Conservation (phyloP, 1,140 invertebrate species). For the Stegodyphus mimosarum region DNA sequence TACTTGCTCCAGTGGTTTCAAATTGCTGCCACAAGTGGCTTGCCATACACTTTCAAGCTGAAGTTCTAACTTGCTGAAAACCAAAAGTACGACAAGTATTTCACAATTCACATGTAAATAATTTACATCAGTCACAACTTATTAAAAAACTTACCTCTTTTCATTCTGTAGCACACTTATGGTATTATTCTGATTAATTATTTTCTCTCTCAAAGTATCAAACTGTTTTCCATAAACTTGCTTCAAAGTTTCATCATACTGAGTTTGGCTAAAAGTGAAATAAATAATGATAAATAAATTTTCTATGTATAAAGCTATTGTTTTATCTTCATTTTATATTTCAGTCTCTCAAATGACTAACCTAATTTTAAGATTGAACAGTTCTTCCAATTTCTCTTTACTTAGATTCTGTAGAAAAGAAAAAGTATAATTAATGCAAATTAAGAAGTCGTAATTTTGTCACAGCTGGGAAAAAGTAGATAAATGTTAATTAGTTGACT, state of each 20-base stretch:
- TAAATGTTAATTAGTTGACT: too few relatives aligned
- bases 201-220: conserved; percentile 25
- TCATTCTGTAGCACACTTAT: conserved; percentile 31
- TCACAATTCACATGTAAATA: not conserved
- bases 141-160: conserved; percentile 23
- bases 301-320: too few relatives aligned
- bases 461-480: too few relatives aligned
- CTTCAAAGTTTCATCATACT: not conserved
- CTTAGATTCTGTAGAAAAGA: conserved; percentile 17
- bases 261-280: not conserved
- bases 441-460: too few relatives aligned
- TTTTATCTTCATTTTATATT: too few relatives aligned
- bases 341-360: too few relatives aligned
- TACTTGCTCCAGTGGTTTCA: too few relatives aligned
- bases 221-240: conserved; percentile 8
- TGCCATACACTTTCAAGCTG: conserved; percentile 26
- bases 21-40: not conserved
- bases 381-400: conserved; percentile 18
- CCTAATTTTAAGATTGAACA: conserved; percentile 1
- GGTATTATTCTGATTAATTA: conserved; percentile 26
- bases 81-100: not conserved
- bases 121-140: not conserved
- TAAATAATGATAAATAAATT: not conserved
- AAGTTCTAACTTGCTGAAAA: conserved; percentile 34
- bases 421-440: not conserved